These are phyloP conservation scores for Drosophila chauvacae DNA, from an alignment of 1,140 invertebrate species.

Conservation along the genomic window DNA sequence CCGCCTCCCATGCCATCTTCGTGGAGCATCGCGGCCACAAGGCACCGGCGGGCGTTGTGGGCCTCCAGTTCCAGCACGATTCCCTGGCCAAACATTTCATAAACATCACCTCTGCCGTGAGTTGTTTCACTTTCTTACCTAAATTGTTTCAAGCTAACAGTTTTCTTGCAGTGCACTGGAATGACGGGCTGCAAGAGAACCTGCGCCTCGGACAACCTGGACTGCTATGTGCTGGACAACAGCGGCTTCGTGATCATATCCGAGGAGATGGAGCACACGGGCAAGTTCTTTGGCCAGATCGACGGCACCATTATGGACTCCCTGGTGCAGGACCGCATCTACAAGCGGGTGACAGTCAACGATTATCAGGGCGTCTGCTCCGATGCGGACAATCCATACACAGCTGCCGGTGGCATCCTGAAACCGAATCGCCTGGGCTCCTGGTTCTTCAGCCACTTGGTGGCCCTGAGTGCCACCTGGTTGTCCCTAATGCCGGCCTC, in stretches of 20 bases:
- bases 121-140: constrained; percentile 17
- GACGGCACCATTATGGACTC: constrained; percentile 98
- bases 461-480: constrained; percentile 74
- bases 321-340: constrained; percentile 94
- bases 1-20: constrained; percentile 95
- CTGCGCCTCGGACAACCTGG: constrained; percentile 93
- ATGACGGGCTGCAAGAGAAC: constrained; percentile 90
- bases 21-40: constrained; percentile 92
- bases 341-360: constrained; percentile 92
- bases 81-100: constrained; percentile 92
- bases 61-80: constrained; percentile 93
- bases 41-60: constrained; percentile 95
- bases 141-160: neutral
- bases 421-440: constrained; percentile 63
- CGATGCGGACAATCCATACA: constrained; percentile 90
- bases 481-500: constrained; percentile 70
- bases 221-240: constrained; percentile 96
- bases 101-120: constrained; percentile 93
- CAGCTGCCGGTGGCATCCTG: constrained; percentile 85
- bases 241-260: constrained; percentile 97
- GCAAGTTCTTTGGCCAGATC: constrained; percentile 95
- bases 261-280: constrained; percentile 92
- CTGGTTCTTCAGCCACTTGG: constrained; percentile 77
- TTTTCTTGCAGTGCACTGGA: constrained; percentile 88
- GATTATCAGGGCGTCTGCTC: constrained; percentile 95